phyloP scores from a whole-genome alignment of 2,113 vertebrate genomes.

The Acanthisitta chloris region DNA sequence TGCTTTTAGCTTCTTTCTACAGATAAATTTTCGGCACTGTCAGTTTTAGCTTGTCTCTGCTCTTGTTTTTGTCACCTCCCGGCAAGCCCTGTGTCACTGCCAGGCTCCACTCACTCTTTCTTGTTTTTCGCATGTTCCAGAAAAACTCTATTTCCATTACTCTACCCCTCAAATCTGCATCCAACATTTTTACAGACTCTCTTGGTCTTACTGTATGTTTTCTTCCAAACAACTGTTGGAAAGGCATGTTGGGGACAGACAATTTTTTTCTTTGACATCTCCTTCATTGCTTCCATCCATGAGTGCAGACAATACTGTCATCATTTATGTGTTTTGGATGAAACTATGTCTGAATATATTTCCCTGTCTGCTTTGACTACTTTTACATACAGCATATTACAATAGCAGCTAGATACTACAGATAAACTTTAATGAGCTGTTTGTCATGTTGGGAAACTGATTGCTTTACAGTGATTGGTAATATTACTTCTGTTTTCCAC shows the following conservation, averaged over 20 bases:
- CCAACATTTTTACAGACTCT: neutral
- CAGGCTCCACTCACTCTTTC: neutral
- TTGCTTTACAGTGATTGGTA: neutral
- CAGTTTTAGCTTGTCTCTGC: neutral
- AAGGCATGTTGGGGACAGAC: neutral
- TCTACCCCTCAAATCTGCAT: neutral
- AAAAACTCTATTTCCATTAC: neutral
- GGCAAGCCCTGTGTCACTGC: neutral
- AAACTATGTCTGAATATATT: neutral
- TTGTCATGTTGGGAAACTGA: neutral
- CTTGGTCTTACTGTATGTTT: neutral
- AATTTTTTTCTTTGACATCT: neutral
- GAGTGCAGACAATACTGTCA: neutral
- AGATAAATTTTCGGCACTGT: slow-evolving; percentile 17
- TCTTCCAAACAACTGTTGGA: neutral
- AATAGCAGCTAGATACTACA: neutral
- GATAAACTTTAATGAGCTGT: neutral
- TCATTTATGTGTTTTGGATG: neutral
- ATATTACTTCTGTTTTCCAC: neutral
- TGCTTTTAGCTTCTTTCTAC: slow-evolving; percentile 14
- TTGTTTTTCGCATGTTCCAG: neutral
- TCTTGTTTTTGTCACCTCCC: neutral
- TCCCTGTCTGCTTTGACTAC: neutral
- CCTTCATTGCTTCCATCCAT: neutral
- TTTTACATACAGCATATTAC: neutral